Percentiles rank a stretch among this genome's conserved stretches.
phyloP scores from a whole-genome alignment of 2,888 invertebrate genomes.

The Belgica antarctica region DNA sequence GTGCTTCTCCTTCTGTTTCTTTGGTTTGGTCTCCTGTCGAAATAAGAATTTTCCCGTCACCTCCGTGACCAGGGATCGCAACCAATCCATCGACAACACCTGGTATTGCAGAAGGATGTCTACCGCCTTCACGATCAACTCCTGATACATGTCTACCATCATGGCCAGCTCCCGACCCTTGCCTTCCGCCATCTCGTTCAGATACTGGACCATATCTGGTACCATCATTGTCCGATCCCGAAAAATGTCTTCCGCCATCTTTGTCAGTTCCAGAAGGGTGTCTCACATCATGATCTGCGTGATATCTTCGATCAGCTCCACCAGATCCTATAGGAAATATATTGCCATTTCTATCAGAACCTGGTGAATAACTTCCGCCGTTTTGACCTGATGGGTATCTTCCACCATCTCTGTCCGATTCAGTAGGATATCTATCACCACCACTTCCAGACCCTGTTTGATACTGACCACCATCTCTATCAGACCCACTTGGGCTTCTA shows the following conservation, averaged over 20 bases:
- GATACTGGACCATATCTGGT: neutral
- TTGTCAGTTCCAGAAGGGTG: neutral
- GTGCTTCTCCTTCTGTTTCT: neutral
- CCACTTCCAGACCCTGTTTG: neutral
- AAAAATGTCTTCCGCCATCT: slow-evolving; percentile 44
- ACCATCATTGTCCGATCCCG: neutral
- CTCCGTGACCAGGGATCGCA: too few species aligned
- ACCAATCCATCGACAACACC: too few species aligned
- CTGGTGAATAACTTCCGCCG: neutral
- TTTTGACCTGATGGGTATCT: neutral
- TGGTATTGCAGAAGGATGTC: neutral
- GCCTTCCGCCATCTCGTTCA: neutral
- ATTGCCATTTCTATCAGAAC: neutral
- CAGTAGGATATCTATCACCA: slow-evolving; percentile 2
- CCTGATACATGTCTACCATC: neutral
- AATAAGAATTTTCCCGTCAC: slow-evolving; percentile 35
- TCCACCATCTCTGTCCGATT: neutral
- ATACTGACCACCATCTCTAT: slow-evolving; percentile 2
- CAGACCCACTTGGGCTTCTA: slow-evolving; percentile 18
- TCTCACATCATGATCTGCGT: neutral
- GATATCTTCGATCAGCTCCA: neutral
- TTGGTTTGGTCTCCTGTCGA: neutral
- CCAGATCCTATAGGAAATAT: neutral
- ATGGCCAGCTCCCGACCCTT: neutral
- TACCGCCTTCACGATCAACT: neutral